These are phyloP conservation scores for Eufriesea mexicana DNA, from an alignment of 1,140 invertebrate species.

Conservation along the genomic window DNA sequence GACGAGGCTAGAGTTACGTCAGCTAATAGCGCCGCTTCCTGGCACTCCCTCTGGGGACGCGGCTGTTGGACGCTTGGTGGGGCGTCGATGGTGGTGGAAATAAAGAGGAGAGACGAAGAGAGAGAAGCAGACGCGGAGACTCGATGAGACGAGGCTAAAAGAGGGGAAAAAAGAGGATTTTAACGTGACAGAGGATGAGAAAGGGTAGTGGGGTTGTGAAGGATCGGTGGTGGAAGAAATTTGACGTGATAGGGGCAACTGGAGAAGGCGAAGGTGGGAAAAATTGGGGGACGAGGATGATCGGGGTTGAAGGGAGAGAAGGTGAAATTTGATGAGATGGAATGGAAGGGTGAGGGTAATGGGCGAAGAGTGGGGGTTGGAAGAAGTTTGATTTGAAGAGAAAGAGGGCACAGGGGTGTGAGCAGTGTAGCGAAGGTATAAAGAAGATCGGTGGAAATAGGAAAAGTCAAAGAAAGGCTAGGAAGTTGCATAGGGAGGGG, in stretches of 20 bases:
- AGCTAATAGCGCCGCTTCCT: constrained; percentile 77
- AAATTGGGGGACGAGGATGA: no score
- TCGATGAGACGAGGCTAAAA: constrained; percentile 10
- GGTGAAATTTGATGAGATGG: not conserved
- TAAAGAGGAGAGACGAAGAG: not conserved
- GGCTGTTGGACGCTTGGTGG: no score
- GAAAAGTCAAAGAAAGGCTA: not conserved
- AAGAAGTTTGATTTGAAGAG: not conserved
- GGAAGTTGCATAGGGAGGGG: not conserved
- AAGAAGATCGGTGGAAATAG: not conserved
- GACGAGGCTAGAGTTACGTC: constrained; percentile 73
- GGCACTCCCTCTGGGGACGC: constrained; percentile 73
- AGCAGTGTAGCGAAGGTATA: not conserved
- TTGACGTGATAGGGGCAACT: not conserved
- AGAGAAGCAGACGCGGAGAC: not conserved
- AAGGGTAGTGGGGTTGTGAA: not conserved
- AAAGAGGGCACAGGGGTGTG: not conserved
- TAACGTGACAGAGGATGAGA: constrained; percentile 8
- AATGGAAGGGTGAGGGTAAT: not conserved
- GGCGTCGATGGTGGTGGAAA: not conserved
- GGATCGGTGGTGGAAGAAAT: not conserved
- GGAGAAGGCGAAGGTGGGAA: not conserved
- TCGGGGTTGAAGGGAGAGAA: no score
- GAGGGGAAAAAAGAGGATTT: not conserved
- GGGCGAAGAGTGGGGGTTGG: no score